phyloP scores from a whole-genome alignment of 2,113 vertebrate species.

The Hippocampus barbouri region DNA sequence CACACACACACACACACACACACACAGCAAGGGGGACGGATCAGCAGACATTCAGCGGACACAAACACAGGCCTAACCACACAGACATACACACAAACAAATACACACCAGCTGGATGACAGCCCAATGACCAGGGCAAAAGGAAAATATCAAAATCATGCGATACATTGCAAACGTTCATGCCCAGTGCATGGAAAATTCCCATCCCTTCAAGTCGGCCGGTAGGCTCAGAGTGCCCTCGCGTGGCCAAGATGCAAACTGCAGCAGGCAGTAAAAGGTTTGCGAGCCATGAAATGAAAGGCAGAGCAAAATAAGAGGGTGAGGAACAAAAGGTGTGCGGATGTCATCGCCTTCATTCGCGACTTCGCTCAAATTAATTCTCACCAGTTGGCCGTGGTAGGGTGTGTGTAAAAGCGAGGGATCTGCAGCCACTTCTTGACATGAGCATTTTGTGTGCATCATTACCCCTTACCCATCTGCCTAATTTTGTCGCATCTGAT shows the following conservation, averaged over 20 bases:
- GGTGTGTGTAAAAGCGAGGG: not conserved
- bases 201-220: constrained; percentile 29
- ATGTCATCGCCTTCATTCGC: constrained; percentile 46
- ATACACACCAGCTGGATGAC: constrained; percentile 34
- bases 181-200: constrained; percentile 67
- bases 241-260: constrained; percentile 36
- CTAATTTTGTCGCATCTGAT: too few species aligned
- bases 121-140: constrained; percentile 53
- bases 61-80: not conserved
- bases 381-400: not conserved
- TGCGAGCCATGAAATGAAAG: constrained; percentile 44
- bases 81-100: constrained; percentile 12
- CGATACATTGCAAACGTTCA: constrained; percentile 48
- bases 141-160: constrained; percentile 58
- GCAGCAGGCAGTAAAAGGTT: constrained; percentile 27
- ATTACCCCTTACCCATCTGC: not conserved
- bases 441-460: not conserved
- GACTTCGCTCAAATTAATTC: constrained; percentile 51
- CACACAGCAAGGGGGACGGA: constrained; percentile 13
- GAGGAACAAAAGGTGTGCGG: constrained; percentile 46
- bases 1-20: not conserved
- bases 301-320: constrained; percentile 7
- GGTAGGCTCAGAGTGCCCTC: constrained; percentile 39
- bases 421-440: not conserved
- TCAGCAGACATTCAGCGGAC: constrained; percentile 12